These are phyloP conservation scores for Anisognathus igniventris DNA, from an alignment of 2,797 vertebrate species.

Conservation along the genomic window DNA sequence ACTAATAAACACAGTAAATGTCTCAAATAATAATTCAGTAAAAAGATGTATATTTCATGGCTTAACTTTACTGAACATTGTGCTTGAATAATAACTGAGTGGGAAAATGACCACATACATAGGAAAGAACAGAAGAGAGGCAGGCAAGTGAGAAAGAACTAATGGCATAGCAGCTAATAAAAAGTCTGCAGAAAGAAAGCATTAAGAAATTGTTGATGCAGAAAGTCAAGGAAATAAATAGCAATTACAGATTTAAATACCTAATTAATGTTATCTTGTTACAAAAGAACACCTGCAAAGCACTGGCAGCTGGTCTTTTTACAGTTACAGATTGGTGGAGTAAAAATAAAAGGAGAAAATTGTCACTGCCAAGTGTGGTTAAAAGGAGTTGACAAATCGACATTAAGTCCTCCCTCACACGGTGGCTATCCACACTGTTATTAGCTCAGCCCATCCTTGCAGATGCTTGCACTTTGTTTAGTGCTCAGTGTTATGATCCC, in stretches of 20 bases:
- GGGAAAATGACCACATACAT: neutral
- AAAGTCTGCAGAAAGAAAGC: neutral
- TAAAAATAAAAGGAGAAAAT: slow-evolving; percentile 4
- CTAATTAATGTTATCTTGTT: slow-evolving; percentile 56
- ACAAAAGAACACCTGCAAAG: slow-evolving; percentile 65
- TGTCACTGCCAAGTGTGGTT: neutral
- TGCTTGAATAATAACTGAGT: neutral
- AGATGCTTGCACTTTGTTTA: neutral
- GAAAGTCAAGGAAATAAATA: slow-evolving; percentile 26
- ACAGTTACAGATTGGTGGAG: neutral
- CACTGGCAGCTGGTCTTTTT: neutral
- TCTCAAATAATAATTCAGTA: neutral
- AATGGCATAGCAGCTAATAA: neutral
- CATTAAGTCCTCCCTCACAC: neutral
- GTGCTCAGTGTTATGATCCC: neutral
- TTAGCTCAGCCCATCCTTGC: neutral
- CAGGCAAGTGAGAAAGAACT: neutral
- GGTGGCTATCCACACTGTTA: neutral
- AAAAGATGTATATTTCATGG: neutral
- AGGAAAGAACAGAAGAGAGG: neutral
- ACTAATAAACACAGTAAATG: neutral
- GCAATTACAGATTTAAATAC: slow-evolving; percentile 49
- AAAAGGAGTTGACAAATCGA: slow-evolving; percentile 31
- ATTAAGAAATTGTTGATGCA: neutral
- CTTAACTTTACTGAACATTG: neutral